A percentile compares a stretch with the other conserved stretches of the same genome.
phyloP scores from a whole-genome alignment of 2,888 invertebrate species.

The Cremastinae sp. region DNA sequence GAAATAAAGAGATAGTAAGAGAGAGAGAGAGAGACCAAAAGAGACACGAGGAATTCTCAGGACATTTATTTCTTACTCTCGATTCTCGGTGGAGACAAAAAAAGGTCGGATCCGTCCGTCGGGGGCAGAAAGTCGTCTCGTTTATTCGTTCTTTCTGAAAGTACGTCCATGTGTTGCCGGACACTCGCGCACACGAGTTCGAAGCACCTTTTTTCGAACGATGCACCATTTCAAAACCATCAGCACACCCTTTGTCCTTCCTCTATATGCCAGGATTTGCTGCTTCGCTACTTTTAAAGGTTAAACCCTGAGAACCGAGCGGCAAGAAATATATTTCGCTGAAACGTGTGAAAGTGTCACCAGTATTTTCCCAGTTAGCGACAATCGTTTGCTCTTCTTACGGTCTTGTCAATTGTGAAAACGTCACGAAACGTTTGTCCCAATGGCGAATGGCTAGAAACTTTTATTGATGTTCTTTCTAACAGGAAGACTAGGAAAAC shows the following conservation, averaged over 20 bases:
- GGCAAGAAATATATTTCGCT: conserved; percentile 40
- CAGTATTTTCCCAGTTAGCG: conserved; percentile 22
- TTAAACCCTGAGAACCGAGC: background rate
- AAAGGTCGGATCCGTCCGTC: conserved; percentile 33
- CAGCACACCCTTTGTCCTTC: conserved; percentile 17
- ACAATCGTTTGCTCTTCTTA: conserved; percentile 1
- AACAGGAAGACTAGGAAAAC: conserved; percentile 3
- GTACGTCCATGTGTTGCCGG: conserved; percentile 8
- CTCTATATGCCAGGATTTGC: conserved; percentile 23
- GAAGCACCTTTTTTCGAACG: background rate
- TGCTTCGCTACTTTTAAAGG: conserved; percentile 33
- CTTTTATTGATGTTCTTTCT: background rate
- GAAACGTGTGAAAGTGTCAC: conserved; percentile 27
- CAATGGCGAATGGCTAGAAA: conserved; percentile 1
- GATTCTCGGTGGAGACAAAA: conserved; percentile 33
- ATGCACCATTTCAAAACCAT: conserved; percentile 31
- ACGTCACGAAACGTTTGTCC: conserved; percentile 7
- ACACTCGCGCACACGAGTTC: background rate
- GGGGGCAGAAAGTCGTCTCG: conserved; percentile 11
- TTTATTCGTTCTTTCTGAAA: conserved; percentile 36
- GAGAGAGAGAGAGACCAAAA: background rate
- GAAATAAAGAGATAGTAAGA: background rate
- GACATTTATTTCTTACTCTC: conserved; percentile 55
- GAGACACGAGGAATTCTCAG: conserved; percentile 7
- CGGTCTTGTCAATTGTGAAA: background rate